Evolutionary conservation across 53 echinoderm and acorn worm genomes (phyloP).

Genomic region (Actinopyga echinites): DNA sequence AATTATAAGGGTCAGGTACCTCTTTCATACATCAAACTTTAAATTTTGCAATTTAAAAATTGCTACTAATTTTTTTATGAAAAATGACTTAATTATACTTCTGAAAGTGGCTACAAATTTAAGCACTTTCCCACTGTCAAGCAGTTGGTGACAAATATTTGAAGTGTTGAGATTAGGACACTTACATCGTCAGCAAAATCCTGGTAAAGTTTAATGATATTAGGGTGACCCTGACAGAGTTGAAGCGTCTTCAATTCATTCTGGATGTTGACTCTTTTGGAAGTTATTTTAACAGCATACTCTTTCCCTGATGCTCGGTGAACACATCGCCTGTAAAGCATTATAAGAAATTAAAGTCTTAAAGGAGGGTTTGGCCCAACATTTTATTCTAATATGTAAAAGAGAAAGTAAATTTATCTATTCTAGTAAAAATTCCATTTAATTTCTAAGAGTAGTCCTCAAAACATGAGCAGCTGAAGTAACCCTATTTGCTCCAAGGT

Average conservation of each 20-base stretch:
- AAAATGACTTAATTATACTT: too few species aligned
- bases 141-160: too few species aligned
- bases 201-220: slow-evolving; percentile 81
- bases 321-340: slow-evolving; percentile 62
- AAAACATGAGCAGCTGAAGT: too few species aligned
- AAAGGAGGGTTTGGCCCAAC: not conserved
- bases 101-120: too few species aligned
- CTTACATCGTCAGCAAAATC: slow-evolving; percentile 87
- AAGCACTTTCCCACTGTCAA: too few species aligned
- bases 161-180: not conserved
- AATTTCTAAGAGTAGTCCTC: not conserved
- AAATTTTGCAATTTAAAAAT: too few species aligned
- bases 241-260: slow-evolving; percentile 81
- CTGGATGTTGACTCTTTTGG: slow-evolving; percentile 69
- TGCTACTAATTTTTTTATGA: too few species aligned
- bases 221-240: slow-evolving; percentile 89
- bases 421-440: too few species aligned
- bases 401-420: too few species aligned
- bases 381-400: not conserved
- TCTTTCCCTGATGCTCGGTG: slow-evolving; percentile 77
- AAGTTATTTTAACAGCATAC: slow-evolving; percentile 90
- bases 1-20: too few species aligned
- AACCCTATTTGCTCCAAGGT: too few species aligned
- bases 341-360: not conserved
- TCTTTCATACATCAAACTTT: too few species aligned